Evolutionary conservation across 2,113 vertebrate species (phyloP).

Genomic region (Neolamprologus sp.): DNA sequence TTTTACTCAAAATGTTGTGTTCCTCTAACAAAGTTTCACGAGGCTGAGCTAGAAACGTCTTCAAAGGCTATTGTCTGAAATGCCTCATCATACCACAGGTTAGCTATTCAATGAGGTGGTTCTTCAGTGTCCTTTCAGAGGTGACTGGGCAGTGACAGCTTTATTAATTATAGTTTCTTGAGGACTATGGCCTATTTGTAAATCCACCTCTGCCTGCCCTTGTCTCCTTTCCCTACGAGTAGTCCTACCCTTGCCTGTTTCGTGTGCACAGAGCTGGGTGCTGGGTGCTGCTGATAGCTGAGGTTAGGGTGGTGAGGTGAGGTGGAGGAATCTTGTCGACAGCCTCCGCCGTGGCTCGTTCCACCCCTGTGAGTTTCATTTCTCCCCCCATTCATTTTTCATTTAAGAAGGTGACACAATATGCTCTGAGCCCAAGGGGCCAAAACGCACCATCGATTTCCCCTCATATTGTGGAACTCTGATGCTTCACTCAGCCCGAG

Average conservation of each 20-base stretch:
- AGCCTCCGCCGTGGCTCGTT: constrained; percentile 40
- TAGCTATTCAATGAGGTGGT: constrained; percentile 4
- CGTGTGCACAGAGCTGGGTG: not conserved
- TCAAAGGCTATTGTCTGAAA: not conserved
- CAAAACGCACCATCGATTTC: constrained; percentile 53
- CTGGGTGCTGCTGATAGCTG: constrained; percentile 19
- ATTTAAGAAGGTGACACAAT: constrained; percentile 61
- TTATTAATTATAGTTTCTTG: constrained; percentile 61
- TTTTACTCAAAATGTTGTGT: not conserved
- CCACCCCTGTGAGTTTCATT: constrained; percentile 51
- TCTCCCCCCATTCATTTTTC: constrained; percentile 61
- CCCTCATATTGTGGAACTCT: constrained; percentile 41
- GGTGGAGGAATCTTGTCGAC: constrained; percentile 47
- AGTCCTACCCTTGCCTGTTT: not conserved
- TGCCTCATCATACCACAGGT: constrained; percentile 6
- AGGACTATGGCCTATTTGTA: constrained; percentile 42
- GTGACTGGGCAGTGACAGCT: constrained; percentile 45
- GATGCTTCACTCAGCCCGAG: constrained; percentile 38
- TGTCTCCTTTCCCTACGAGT: constrained; percentile 11
- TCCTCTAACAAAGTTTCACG: not conserved
- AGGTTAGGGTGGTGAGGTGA: constrained; percentile 13
- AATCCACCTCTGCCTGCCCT: constrained; percentile 54
- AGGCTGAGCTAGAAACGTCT: not conserved
- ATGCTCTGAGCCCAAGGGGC: constrained; percentile 48
- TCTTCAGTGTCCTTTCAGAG: constrained; percentile 27